Conservation (phyloP, 2,797 vertebrate genomes). For the Danio kyathit region DNA sequence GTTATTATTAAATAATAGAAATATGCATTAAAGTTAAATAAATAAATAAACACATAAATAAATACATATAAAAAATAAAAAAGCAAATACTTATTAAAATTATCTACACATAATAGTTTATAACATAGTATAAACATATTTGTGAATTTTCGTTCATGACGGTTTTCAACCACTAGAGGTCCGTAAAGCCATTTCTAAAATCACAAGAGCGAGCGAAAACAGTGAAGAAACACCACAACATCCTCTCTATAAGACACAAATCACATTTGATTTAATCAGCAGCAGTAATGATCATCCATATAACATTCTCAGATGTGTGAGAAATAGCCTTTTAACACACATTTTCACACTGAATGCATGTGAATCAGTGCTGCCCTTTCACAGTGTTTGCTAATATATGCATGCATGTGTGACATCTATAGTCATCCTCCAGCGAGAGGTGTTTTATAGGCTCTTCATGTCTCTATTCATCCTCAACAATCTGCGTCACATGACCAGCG, state of each 20-base stretch:
- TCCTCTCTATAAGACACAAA: background rate
- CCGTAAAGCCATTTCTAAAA: conserved; percentile 10
- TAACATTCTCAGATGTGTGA: background rate
- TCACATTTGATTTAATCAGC: background rate
- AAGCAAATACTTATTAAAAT: too few species aligned
- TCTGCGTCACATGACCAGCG: conserved; percentile 22
- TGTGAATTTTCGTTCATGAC: too few species aligned
- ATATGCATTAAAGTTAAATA: too few species aligned
- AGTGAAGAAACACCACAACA: background rate
- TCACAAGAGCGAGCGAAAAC: background rate
- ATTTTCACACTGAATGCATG: background rate
- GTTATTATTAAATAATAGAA: too few species aligned
- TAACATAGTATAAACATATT: too few species aligned
- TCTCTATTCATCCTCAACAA: conserved; percentile 14
- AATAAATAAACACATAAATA: too few species aligned
- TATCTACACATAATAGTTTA: too few species aligned
- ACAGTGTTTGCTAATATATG: background rate
- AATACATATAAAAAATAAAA: too few species aligned
- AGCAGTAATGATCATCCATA: background rate
- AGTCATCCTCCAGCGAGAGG: conserved; percentile 1
- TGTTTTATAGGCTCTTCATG: background rate
- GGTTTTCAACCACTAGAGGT: conserved; percentile 26
- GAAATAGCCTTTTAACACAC: background rate
- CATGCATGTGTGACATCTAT: background rate
- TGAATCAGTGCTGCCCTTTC: background rate